Percentiles rank a stretch among this genome's conserved stretches.
Conservation (phyloP, 2,113 vertebrate genomes). For the Grammomys dolichurus region DNA sequence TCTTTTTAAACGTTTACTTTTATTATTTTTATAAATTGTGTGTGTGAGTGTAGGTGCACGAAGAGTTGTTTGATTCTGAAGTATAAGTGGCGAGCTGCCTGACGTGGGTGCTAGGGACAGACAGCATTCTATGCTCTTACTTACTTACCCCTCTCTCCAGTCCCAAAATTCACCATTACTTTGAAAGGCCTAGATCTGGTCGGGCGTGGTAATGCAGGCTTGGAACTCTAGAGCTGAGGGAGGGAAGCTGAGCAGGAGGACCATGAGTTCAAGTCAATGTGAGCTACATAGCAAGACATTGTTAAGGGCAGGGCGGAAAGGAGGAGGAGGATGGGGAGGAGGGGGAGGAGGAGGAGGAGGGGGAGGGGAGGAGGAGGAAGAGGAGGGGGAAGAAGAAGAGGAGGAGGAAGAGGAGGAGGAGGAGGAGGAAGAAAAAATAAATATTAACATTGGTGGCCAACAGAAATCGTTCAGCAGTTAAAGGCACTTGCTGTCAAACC, state of each 20-base stretch:
- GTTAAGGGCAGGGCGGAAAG: too few relatives aligned
- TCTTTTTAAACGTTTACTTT: not conserved
- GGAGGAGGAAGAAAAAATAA: not conserved
- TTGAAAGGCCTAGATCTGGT: not conserved
- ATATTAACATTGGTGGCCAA: not conserved
- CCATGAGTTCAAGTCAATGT: not conserved
- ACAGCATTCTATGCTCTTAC: not conserved
- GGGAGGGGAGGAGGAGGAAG: too few relatives aligned
- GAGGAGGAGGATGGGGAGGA: not conserved
- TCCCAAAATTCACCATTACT: not conserved
- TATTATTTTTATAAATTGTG: not conserved
- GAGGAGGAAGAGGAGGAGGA: too few relatives aligned
- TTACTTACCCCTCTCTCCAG: not conserved
- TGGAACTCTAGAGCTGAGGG: not conserved
- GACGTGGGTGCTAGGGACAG: not conserved
- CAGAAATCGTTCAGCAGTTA: not conserved
- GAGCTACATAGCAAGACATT: not conserved
- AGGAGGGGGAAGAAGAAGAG: too few relatives aligned
- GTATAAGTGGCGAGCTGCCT: not conserved
- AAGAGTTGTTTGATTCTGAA: not conserved
- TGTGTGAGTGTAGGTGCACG: not conserved
- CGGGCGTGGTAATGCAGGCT: not conserved
- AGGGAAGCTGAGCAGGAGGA: not conserved
- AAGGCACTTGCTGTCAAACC: not conserved
- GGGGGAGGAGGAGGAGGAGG: too few relatives aligned